Evolutionary conservation across 2,797 vertebrate species (phyloP), one percentile per base, ranked within the genome.

Genomic region (Linurgus olivaceus): DNA sequence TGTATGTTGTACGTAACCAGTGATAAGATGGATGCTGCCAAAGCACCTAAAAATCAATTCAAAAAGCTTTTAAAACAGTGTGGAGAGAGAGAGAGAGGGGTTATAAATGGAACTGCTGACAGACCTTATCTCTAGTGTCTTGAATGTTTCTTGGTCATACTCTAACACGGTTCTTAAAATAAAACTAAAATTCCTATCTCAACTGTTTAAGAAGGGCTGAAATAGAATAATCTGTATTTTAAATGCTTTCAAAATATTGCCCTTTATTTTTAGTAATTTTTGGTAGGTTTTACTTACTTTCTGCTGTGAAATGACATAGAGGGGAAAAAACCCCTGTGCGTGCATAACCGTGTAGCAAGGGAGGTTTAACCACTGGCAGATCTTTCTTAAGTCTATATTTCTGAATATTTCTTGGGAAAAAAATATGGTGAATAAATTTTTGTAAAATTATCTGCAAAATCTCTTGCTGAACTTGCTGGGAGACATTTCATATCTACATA

Each of bases 71-170:
- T 97, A 97, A 95, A 96, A 93, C 31, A 40, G 47, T 77, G 62
- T 62, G 66, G 79, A 78, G 51, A 77, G 42, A 63, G 45, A 63
- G 45, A 96, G 79, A 96, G 45, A 45, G 54, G 55, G 65, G 45
- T 94, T 97, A 96, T 97, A 98, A 98, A 97, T 94, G 85, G 94
- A 98, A 96, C 88, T 96, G 95, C 84, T 97, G 97, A 97, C 95
- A 97, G 96, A 95, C 70, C 79, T 96, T 97, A 95, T 97, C 94
- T 86, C 51, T 57, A 55, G 59, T 70, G 47, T 61, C 93, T 96
- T 92, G 73, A 94, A 92, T 88, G 71, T 71, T 78, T 83, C 88
- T 92, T 66, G 70, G 66, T 86, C 82, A 93, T 73, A 73, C 90
- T 78, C 91, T 92, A 95, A 86, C 94, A 93, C 11, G 91, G 52